phyloP scores from a whole-genome alignment of 2,113 vertebrate species.

The Camelus dromedarius region DNA sequence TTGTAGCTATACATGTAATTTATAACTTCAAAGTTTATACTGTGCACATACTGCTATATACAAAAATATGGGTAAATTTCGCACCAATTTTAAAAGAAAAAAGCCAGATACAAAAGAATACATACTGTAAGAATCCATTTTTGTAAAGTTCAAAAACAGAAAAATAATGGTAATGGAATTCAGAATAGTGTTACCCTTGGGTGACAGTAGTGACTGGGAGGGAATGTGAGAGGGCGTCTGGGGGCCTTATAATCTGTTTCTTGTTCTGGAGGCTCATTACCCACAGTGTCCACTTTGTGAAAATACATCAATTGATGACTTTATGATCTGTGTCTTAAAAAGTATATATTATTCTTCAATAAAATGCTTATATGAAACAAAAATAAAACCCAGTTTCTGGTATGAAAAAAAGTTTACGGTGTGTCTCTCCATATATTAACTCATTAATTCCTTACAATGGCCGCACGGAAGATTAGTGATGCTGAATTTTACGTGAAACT shows the following conservation, averaged over 20 bases:
- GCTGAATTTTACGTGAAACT: slow-evolving; percentile 1
- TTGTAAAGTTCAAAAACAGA: neutral
- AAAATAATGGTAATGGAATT: neutral
- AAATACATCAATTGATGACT: neutral
- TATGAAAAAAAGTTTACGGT: neutral
- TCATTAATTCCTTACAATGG: neutral
- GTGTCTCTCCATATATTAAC: neutral
- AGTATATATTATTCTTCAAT: neutral
- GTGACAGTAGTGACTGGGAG: no score
- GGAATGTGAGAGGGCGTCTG: neutral
- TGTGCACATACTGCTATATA: neutral
- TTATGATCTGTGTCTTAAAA: neutral
- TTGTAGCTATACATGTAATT: slow-evolving; percentile 25
- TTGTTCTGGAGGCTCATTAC: neutral
- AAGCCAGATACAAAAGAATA: neutral
- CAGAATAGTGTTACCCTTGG: neutral
- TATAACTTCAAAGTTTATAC: neutral
- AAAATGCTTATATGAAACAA: slow-evolving; percentile 2
- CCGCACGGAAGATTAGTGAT: neutral
- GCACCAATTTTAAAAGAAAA: slow-evolving; percentile 38
- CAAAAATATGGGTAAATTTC: neutral
- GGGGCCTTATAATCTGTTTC: neutral
- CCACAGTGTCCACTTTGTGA: neutral
- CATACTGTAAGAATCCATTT: neutral
- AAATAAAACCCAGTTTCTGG: neutral